Evolutionary conservation across 2,888 invertebrate species (phyloP), one percentile per base, ranked within the genome.

Genomic region (Agrochola lota): DNA sequence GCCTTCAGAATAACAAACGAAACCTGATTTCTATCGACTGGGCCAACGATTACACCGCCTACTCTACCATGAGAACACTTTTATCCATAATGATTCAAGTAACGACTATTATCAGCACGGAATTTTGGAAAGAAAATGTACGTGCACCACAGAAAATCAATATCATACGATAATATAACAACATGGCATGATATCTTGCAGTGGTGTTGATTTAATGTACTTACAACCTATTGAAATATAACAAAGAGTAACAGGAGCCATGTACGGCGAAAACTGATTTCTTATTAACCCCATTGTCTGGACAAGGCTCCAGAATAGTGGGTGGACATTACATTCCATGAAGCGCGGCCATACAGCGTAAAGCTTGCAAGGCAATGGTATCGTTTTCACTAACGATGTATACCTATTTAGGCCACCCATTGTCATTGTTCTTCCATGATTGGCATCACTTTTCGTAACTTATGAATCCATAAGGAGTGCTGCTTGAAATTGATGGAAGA

Each of bases 1-100:
- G 94, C 96, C 95, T 94, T 93, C 95, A 93, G 96, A 96, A 96
- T 96, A 95, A 95, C 95, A 96, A 96, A 95, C 93, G 95, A 94
- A 96, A 96, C 96, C 96, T 95, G 96, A 96, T 96, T 96, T 96
- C 96, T 95, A 96, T 94, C 94, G 94, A 94, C 93, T 93, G 93
- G 94, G 93, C 94, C 92, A 93, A 91, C 92, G 92, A 93, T 94
- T 93, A 92, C 91, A 90, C 92, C 92, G 92, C 92, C 92, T 91
- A 92, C 93, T 90, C 85, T 81, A 72, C 88, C 87, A 89, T 85
- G 89, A 89, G 89, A 91, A 88, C 88, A 87, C 85, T 88, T 90
- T 86, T 81, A 85, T 85, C 84, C 82, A 85, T 88, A 91, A 89
- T 83, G 78, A 85, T 88, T 86, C 77, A 81, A 89, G 80, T 83